Evolutionary conservation across 2,797 vertebrate genomes (phyloP).

Genomic region (Rhabdomys pumilio): DNA sequence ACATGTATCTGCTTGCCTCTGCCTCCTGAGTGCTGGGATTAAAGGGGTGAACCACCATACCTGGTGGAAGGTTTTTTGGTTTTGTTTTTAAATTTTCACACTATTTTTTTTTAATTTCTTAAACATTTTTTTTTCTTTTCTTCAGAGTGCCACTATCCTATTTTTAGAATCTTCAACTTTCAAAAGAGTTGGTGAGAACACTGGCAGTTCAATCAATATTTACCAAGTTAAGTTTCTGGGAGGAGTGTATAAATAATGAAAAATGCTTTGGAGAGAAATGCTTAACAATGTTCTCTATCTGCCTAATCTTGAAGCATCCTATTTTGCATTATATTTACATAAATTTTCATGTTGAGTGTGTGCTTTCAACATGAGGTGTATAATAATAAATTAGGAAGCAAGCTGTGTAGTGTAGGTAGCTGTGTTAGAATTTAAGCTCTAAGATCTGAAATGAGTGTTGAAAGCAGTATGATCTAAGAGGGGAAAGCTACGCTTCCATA

Average conservation of each 20-base stretch:
- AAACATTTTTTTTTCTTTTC: slow-evolving; percentile 26
- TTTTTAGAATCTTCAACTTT: slow-evolving; percentile 68
- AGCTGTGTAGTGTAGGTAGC: neutral
- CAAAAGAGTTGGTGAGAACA: slow-evolving; percentile 45
- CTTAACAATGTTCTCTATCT: slow-evolving; percentile 63
- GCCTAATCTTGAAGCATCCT: slow-evolving; percentile 56
- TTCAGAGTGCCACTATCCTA: neutral
- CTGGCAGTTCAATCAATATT: slow-evolving; percentile 65
- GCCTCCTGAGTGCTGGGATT: neutral
- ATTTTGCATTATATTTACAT: slow-evolving; percentile 68
- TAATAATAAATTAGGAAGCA: slow-evolving; percentile 68
- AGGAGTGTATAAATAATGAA: slow-evolving; percentile 56
- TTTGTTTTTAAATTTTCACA: neutral
- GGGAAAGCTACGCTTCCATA: neutral
- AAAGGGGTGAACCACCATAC: neutral
- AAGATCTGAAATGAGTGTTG: slow-evolving; percentile 17
- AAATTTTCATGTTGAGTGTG: slow-evolving; percentile 68
- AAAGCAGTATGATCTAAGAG: neutral
- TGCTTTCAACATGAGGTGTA: slow-evolving; percentile 28
- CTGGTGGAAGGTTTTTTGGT: neutral
- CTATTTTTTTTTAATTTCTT: slow-evolving; percentile 45
- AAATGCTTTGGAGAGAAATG: slow-evolving; percentile 25
- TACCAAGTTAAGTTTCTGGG: slow-evolving; percentile 21
- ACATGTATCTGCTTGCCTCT: neutral
- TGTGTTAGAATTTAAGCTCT: slow-evolving; percentile 58